These are phyloP conservation scores for Lepidurus couesii DNA, from an alignment of 1,140 invertebrate species.

Conservation along the genomic window DNA sequence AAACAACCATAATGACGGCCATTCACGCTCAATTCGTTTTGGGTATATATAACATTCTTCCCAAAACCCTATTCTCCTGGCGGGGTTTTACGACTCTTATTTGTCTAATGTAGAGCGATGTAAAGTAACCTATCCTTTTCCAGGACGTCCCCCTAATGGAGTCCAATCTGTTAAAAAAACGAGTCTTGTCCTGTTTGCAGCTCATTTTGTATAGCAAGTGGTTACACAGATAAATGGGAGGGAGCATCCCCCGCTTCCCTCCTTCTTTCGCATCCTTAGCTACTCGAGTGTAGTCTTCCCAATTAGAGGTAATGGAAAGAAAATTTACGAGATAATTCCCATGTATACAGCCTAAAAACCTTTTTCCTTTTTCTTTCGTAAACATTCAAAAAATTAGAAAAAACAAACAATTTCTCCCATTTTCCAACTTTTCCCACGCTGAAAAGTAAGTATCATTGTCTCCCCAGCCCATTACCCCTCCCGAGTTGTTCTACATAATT, in stretches of 20 bases:
- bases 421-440: neutral
- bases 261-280: neutral
- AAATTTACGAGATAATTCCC: slow-evolving; percentile 22
- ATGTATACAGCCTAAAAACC: neutral
- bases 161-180: slow-evolving; percentile 6
- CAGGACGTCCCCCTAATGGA: slow-evolving; percentile 11
- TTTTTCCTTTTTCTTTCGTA: neutral
- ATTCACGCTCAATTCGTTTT: neutral
- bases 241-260: neutral
- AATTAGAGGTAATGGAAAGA: slow-evolving; percentile 12
- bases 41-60: neutral
- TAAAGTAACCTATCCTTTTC: slow-evolving; percentile 4
- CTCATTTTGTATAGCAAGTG: neutral
- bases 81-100: slow-evolving; percentile 11
- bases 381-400: neutral
- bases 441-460: neutral
- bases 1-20: neutral
- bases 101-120: slow-evolving; percentile 15
- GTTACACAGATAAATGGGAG: neutral
- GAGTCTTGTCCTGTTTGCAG: neutral
- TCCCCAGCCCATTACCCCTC: neutral
- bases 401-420: neutral
- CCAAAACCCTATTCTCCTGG: neutral
- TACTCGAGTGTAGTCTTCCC: neutral
- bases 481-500: too few species aligned